Conservation (phyloP, 53 echinoderm and acorn worm genomes). For the Zoroaster sp. region DNA sequence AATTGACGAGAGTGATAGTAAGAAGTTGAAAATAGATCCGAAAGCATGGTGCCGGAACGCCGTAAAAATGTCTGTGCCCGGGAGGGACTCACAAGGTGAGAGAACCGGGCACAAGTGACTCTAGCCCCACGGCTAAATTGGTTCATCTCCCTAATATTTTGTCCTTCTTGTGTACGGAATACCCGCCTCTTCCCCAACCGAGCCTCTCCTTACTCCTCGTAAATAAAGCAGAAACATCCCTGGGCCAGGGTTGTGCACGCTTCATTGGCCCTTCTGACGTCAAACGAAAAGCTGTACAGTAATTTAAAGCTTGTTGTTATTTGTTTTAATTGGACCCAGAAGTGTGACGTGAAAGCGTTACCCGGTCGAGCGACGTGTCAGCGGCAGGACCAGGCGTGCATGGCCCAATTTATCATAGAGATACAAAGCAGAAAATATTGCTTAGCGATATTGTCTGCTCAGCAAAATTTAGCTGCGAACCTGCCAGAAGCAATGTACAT, state of each 20-base stretch:
- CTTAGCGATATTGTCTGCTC: no score
- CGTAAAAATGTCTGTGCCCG: background rate
- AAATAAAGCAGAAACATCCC: slow-evolving; percentile 14
- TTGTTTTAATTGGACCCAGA: background rate
- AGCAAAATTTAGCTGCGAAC: no score
- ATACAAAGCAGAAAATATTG: no score
- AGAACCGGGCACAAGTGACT: slow-evolving; percentile 22
- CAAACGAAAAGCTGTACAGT: slow-evolving; percentile 1
- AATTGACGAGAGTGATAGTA: background rate
- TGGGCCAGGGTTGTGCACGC: slow-evolving; percentile 13
- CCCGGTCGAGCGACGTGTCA: background rate
- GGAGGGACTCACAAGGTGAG: background rate
- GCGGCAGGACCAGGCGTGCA: background rate
- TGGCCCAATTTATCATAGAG: no score
- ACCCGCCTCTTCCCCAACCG: slow-evolving; percentile 15
- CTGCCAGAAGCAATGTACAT: no score
- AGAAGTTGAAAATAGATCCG: background rate
- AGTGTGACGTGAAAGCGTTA: background rate
- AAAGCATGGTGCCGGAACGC: background rate
- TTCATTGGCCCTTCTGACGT: slow-evolving; percentile 33
- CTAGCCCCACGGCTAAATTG: background rate
- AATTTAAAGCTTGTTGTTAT: slow-evolving; percentile 37
- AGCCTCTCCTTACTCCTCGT: slow-evolving; percentile 7
- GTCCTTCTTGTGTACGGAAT: background rate
- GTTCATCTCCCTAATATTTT: background rate